phyloP scores from a whole-genome alignment of 2,888 invertebrate genomes.

The Caenorhabditis japonica region DNA sequence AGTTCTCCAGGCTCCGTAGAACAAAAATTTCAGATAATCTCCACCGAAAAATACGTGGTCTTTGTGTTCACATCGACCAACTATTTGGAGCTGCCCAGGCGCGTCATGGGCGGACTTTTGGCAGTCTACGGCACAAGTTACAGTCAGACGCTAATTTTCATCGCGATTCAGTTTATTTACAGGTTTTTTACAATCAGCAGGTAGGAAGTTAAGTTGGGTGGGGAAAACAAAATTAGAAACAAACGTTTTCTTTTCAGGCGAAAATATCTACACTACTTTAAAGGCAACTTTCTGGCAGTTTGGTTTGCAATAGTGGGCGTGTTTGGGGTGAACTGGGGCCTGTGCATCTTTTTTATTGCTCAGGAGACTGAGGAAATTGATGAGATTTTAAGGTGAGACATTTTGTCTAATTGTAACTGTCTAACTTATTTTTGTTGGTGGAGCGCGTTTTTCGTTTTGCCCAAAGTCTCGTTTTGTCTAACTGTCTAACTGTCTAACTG shows the following conservation, averaged over 20 bases:
- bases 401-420: too few species aligned
- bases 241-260: conserved; percentile 6
- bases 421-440: too few species aligned
- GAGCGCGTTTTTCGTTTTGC: too few species aligned
- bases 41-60: conserved; percentile 41
- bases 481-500: too few species aligned
- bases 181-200: conserved; percentile 25
- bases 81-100: conserved; percentile 30
- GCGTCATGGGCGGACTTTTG: conserved; percentile 17
- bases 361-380: conserved; percentile 23
- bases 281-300: conserved; percentile 15
- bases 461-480: too few species aligned
- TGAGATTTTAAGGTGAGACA: conserved; percentile 16
- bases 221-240: too few species aligned
- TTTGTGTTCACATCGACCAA: conserved; percentile 49
- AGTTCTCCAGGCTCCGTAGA: too few species aligned
- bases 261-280: conserved; percentile 25
- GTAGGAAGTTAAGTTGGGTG: too few species aligned
- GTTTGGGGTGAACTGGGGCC: conserved; percentile 39
- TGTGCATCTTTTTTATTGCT: conserved; percentile 36
- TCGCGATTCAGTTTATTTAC: conserved; percentile 38
- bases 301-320: conserved; percentile 28
- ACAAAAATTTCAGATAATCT: conserved; percentile 44
- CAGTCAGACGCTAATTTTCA: conserved; percentile 38
- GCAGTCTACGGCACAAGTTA: conserved; percentile 41